Percentiles rank a stretch among this genome's conserved stretches.
Evolutionary conservation across 2,113 vertebrate species (phyloP).

Genomic region (Pipra filicauda): DNA sequence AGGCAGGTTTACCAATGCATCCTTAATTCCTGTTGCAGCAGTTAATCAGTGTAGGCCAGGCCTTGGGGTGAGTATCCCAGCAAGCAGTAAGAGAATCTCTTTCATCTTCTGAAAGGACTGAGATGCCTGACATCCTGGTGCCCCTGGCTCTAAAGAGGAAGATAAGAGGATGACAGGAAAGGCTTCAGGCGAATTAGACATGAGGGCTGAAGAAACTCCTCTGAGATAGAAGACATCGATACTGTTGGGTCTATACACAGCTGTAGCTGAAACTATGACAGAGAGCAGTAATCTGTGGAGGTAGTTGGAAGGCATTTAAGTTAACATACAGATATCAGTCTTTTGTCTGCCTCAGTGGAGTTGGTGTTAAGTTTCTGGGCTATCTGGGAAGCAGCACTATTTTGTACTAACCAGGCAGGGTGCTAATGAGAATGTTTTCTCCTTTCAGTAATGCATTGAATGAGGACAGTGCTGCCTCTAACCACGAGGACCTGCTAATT

Average conservation of each 20-base stretch:
- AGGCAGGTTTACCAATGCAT: not conserved
- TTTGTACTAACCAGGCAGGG: not conserved
- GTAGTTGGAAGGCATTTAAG: not conserved
- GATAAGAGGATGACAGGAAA: not conserved
- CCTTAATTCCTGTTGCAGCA: not conserved
- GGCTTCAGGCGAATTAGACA: not conserved
- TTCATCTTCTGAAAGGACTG: not conserved
- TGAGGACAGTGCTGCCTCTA: slow-evolving; percentile 11
- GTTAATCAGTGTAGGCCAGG: not conserved
- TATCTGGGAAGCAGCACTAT: not conserved
- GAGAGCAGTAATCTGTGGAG: not conserved
- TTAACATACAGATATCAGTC: not conserved
- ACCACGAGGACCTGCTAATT: slow-evolving; percentile 43
- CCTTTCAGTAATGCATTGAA: slow-evolving; percentile 43
- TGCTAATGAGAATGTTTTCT: slow-evolving; percentile 4
- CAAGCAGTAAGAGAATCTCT: not conserved
- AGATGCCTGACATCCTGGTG: not conserved
- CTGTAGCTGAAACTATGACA: not conserved
- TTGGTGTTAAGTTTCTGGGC: not conserved
- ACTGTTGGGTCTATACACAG: not conserved
- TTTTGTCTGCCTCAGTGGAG: not conserved
- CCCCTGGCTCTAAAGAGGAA: not conserved
- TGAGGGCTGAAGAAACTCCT: not conserved
- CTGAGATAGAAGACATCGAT: not conserved
- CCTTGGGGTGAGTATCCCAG: not conserved